Evolutionary conservation across 23 tunicate genomes (phyloP).

Genomic region (Halocynthia aurantium): DNA sequence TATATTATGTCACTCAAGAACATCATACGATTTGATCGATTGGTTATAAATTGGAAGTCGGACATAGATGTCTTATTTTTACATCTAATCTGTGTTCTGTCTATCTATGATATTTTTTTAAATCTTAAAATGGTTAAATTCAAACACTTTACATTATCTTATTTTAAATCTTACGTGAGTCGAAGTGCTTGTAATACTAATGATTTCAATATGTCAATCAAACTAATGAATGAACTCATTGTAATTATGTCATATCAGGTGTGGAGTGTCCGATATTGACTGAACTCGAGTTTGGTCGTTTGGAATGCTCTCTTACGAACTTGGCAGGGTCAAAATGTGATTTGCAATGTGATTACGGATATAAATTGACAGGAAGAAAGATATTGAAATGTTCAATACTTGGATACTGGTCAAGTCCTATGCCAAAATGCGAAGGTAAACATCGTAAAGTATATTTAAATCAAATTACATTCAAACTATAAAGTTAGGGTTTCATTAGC

Average conservation of each 20-base stretch:
- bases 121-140: neutral
- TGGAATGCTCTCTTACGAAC: conserved; percentile 35
- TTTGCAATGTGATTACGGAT: conserved; percentile 47
- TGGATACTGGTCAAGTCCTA: conserved; percentile 39
- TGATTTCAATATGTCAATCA: too few species aligned
- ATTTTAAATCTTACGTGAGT: neutral
- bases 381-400: conserved; percentile 14
- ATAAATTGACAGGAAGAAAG: conserved; percentile 13
- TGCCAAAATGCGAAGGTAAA: conserved; percentile 52
- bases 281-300: conserved; percentile 14
- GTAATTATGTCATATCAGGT: conserved; percentile 20
- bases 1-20: neutral
- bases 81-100: neutral
- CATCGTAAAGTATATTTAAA: too few species aligned
- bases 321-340: conserved; percentile 53
- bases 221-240: neutral
- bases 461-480: too few species aligned
- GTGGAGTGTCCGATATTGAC: conserved; percentile 19
- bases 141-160: too few species aligned
- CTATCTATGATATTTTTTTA: neutral
- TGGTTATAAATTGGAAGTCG: neutral
- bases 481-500: too few species aligned
- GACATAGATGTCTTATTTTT: neutral
- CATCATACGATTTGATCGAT: too few species aligned
- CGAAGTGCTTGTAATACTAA: too few species aligned